Conservation (phyloP, 2,113 vertebrate species). For the cattle (Bos taurus) region ARS-UCD2.0 NC_037336.1:98082001-98082500, state of each 20-base stretch:
- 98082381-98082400: background rate
- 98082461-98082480: background rate
- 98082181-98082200: constrained; percentile 1
- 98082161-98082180: background rate
- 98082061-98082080: constrained; percentile 38
- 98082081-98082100: constrained; percentile 29
- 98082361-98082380: background rate
- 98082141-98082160: constrained; percentile 21
- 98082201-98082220: constrained; percentile 3
- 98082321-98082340: background rate
- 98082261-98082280: constrained; percentile 47
- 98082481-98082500: background rate
- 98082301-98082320: background rate
- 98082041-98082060: constrained; percentile 48
- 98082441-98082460: background rate
- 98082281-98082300: background rate
- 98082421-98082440: background rate
- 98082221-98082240: background rate
- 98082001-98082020: constrained; percentile 45
- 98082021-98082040: constrained; percentile 11
- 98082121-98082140: constrained; percentile 34
- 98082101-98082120: constrained; percentile 26
- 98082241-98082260: constrained; percentile 10
- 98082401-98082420: background rate
- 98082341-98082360: background rate